Percentiles rank a stretch among this genome's conserved stretches.
Conservation (phyloP, 2,113 vertebrate genomes). For the Cygnus buccinator region DNA sequence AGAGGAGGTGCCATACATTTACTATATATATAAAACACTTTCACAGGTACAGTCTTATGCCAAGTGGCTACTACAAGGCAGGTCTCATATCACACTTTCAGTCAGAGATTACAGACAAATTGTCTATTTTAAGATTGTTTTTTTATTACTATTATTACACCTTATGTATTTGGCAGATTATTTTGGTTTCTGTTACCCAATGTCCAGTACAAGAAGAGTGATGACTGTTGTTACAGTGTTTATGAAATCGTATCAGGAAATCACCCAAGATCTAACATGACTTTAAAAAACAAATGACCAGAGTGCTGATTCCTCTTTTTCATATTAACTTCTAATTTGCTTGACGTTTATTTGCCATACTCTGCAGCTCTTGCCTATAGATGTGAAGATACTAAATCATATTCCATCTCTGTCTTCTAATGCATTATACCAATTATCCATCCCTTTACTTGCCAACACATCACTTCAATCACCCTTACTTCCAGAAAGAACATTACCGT, state of each 20-base stretch:
- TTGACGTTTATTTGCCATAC: conserved; percentile 40
- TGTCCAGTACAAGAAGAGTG: conserved; percentile 74
- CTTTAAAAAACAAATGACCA: conserved; percentile 34
- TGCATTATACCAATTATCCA: conserved; percentile 1
- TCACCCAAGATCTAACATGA: conserved; percentile 18
- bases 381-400: conserved; percentile 1
- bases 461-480: background rate
- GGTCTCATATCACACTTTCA: conserved; percentile 52
- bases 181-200: conserved; percentile 81
- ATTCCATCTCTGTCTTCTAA: conserved; percentile 11
- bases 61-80: conserved; percentile 61
- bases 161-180: conserved; percentile 62
- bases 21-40: conserved; percentile 9
- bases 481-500: background rate
- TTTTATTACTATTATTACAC: conserved; percentile 25
- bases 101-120: conserved; percentile 54
- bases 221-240: conserved; percentile 56
- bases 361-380: conserved; percentile 24
- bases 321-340: conserved; percentile 48
- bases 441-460: conserved; percentile 33
- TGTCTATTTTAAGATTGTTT: conserved; percentile 36
- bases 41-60: conserved; percentile 37
- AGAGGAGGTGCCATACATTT: conserved; percentile 15
- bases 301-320: conserved; percentile 70
- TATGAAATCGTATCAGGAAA: conserved; percentile 26